phyloP scores from a whole-genome alignment of 2,113 vertebrate genomes.

The Paralichthys olivaceus region DNA sequence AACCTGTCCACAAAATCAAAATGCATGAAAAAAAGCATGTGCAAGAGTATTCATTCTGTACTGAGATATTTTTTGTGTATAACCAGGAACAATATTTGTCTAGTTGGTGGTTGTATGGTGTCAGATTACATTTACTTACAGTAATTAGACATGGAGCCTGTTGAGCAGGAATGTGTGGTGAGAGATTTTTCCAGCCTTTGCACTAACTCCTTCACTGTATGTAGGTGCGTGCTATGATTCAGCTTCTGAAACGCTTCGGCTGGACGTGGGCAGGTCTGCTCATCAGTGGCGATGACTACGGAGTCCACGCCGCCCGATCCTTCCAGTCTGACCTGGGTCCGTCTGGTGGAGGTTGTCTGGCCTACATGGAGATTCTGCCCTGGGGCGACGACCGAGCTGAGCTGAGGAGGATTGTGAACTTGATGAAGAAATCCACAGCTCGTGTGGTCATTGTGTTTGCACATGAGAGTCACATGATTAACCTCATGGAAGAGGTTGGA shows the following conservation, averaged over 20 bases:
- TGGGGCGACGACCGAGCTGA: conserved; percentile 50
- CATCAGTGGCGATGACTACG: conserved; percentile 49
- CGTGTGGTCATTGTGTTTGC: conserved; percentile 65
- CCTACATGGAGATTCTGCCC: conserved; percentile 73
- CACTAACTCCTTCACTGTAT: neutral
- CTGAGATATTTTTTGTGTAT: neutral
- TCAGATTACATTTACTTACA: neutral
- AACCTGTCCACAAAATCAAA: neutral
- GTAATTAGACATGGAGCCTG: neutral
- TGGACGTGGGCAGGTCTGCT: conserved; percentile 59
- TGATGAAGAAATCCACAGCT: conserved; percentile 66
- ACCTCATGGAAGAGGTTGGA: conserved; percentile 63
- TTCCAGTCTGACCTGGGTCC: conserved; percentile 33
- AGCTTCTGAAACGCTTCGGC: conserved; percentile 61
- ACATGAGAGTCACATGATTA: conserved; percentile 54
- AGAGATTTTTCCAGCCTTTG: neutral
- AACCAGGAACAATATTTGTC: too few relatives aligned
- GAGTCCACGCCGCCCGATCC: conserved; percentile 35
- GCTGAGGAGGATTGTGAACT: conserved; percentile 63
- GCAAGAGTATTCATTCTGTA: neutral
- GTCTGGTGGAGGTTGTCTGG: conserved; percentile 57
- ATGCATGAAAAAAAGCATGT: too few relatives aligned
- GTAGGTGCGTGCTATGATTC: conserved; percentile 57
- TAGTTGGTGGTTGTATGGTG: neutral
- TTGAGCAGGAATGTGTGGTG: neutral